Base-by-base conservation (phyloP, 2,113 vertebrate genomes). In the Eubucco bourcierii region DNA sequence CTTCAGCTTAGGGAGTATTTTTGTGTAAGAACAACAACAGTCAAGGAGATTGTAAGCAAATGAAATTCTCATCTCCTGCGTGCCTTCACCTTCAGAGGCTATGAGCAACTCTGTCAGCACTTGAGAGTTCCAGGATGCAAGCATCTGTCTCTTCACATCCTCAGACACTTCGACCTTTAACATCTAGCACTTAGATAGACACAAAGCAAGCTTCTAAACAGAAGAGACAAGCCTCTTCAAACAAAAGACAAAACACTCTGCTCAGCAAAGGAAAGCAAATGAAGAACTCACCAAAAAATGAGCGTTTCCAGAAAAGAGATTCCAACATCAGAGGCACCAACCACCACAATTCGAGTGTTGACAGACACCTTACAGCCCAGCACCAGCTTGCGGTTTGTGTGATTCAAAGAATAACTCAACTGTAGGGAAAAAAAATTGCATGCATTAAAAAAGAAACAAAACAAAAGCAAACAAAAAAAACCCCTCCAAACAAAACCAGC, bases 321-420 rank as follows among this genome's bases (percentile, higher is more conserved):
- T 37, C 97, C 99, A 9, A 98, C 98, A 78, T 97, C 98, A 0
- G 99, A 99, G 4, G 99, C 98, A 34, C 99, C 99, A 71, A 99
- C 98, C 70, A 99, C 98, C 84, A 99, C 98, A 12, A 99, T 98
- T 96, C 98, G 97, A 90, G 97, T 96, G 83, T 99, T 99, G 75
- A 99, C 29, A 55, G 95, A 97, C 27, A 97, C 94, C 97, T 98
- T 99, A 4, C 98, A 98, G 92, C 98, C 98, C 97, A 99, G 84
- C 4, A 98, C 98, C 79, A 99, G 96, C 91, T 99, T 99, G 75
- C 98, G 98, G 97, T 98, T 99, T 68, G 98, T 97, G 94, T 99
- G 98, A 94, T 98, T 97, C 92, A 99, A 96, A 33, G 98, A 98
- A 73, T 98, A 99, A 17, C 90, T 93, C 12, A 56, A 18, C 99